These are phyloP conservation scores for Drosophila ironensis DNA, from an alignment of 1,140 invertebrate species.

Conservation along the genomic window DNA sequence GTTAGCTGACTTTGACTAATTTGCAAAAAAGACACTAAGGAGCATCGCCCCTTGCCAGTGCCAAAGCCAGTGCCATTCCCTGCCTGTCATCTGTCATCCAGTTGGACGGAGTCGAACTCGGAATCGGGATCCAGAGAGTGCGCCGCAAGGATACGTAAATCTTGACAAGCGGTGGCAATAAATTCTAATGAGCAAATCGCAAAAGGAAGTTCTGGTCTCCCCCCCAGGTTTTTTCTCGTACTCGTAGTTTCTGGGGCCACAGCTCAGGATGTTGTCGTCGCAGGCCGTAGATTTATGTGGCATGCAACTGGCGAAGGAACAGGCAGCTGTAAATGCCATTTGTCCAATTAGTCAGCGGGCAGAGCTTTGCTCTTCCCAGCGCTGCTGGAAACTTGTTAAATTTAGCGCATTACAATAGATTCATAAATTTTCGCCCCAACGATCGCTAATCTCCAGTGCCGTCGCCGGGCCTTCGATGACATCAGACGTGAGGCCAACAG, in stretches of 20 bases:
- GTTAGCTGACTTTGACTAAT: constrained; percentile 77
- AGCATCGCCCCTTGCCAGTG: constrained; percentile 25
- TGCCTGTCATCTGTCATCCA: constrained; percentile 74
- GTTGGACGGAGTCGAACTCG: constrained; percentile 2
- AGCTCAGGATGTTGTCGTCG: constrained; percentile 69
- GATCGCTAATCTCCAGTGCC: constrained; percentile 57
- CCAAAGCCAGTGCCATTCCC: constrained; percentile 32
- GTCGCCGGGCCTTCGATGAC: constrained; percentile 38
- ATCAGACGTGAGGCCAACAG: constrained; percentile 30
- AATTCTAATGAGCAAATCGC: constrained; percentile 80
- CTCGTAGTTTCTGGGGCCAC: not conserved
- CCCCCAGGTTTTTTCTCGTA: not conserved
- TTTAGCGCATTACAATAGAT: constrained; percentile 76
- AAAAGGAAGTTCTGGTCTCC: constrained; percentile 69
- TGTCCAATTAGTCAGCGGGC: constrained; percentile 73
- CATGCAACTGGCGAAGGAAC: constrained; percentile 39
- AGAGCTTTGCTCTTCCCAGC: constrained; percentile 12
- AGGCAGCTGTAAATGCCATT: constrained; percentile 78
- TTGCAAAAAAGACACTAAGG: constrained; percentile 61
- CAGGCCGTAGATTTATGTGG: constrained; percentile 66
- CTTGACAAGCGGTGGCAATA: constrained; percentile 78
- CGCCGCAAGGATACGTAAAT: constrained; percentile 74
- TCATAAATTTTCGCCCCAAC: constrained; percentile 65
- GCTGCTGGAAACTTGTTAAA: constrained; percentile 75
- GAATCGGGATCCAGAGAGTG: not conserved